These are phyloP conservation scores for Zaprionus africanus DNA, from an alignment of 1,140 invertebrate genomes.

Conservation along the genomic window DNA sequence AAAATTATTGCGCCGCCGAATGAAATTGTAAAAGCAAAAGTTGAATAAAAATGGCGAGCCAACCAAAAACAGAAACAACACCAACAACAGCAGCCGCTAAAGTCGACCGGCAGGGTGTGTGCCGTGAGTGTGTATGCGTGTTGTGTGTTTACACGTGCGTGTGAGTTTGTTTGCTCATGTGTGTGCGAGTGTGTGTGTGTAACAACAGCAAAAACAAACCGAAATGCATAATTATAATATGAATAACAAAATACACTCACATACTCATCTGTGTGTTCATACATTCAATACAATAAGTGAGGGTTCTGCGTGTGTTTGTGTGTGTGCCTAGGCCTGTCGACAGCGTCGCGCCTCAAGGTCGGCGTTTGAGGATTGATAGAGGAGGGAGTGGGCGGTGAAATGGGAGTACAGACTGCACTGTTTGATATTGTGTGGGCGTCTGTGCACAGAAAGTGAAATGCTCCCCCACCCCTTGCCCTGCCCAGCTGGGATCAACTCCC, in stretches of 20 bases:
- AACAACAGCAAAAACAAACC: slow-evolving; percentile 41
- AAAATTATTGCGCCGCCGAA: slow-evolving; percentile 81
- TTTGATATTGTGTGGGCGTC: slow-evolving; percentile 15
- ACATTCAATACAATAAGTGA: slow-evolving; percentile 8
- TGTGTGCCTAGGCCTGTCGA: slow-evolving; percentile 34
- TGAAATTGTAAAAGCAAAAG: slow-evolving; percentile 79
- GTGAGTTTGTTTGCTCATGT: slow-evolving; percentile 11
- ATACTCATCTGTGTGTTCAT: slow-evolving; percentile 1
- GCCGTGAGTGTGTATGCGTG: not conserved
- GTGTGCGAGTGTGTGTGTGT: slow-evolving; percentile 19
- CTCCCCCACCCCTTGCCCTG: not conserved
- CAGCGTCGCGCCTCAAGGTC: slow-evolving; percentile 41
- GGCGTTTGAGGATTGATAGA: not conserved
- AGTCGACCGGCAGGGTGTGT: slow-evolving; percentile 19
- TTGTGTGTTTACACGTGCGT: slow-evolving; percentile 9
- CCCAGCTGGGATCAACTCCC: not conserved
- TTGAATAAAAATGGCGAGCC: slow-evolving; percentile 69
- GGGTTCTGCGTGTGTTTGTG: slow-evolving; percentile 19
- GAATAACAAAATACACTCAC: slow-evolving; percentile 33
- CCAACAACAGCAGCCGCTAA: slow-evolving; percentile 27
- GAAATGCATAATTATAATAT: slow-evolving; percentile 59
- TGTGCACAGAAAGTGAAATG: slow-evolving; percentile 8
- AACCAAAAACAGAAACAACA: slow-evolving; percentile 36
- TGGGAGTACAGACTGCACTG: slow-evolving; percentile 17
- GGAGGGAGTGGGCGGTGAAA: not conserved